Base-by-base conservation (phyloP, 1,140 invertebrate species). In the Drosophila albomicans region DNA sequence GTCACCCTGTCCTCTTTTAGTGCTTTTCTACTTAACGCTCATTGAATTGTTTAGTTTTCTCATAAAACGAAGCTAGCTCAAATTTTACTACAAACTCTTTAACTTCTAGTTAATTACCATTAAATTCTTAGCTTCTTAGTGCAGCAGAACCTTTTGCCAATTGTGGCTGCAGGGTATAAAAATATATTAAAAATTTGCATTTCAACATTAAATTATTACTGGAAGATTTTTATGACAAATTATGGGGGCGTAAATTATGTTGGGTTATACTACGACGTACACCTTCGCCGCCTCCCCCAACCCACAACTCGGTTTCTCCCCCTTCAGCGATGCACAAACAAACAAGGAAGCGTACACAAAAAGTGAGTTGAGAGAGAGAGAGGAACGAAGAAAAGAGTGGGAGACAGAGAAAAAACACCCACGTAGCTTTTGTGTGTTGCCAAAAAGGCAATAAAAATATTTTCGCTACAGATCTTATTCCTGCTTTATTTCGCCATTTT, bases 151-250 rank as follows among this genome's bases (percentile, higher is more conserved):
- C 30, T 16, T 16, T 74, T 81, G 65, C 67, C 58, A 73, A 51
- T 59, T 70, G 3, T 25, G 45, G 43, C 10, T 78, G 49, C 59
- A 56, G 71, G 75, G 67, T 79, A 81, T 67, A 54, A 77, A 79
- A 79, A 74, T 89, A 84, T 88, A 88, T 84, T 89, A 64, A 78
- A 89, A 89, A 89, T 89, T 89, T 89, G 85, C 85, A 89, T 89
- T 89, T 89, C 85, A 89, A 89, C 85, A 89, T 89, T 85, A 89
- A 89, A 89, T 89, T 89, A 89, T 91, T 91, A 79, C 72, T 62
- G 63, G 61, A 87, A 91, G 88, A 91, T 91, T 91, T 91, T 91
- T 91, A 91, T 91, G 88, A 91, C 88, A 91, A 91, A 91, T 91
- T 91, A 91, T 91, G 88, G 81, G 67, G 72, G 88, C 88, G 87